Conservation (phyloP, 1,140 invertebrate species). For the Gryon sp. region DNA sequence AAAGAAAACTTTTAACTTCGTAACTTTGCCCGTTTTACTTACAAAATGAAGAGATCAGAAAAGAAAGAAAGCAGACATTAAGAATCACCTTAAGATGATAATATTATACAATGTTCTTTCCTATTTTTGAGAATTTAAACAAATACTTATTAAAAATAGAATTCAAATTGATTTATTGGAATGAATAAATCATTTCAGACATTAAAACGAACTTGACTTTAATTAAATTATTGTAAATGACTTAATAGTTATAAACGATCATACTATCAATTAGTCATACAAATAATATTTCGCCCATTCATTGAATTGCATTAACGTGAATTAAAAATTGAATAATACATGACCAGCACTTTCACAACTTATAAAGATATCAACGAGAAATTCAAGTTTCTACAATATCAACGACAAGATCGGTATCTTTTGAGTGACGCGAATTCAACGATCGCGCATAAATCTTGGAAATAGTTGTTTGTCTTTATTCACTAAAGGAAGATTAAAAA, state of each 20-base stretch:
- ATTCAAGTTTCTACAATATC: slow-evolving; percentile 35
- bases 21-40: no score
- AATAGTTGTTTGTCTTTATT: slow-evolving; percentile 43
- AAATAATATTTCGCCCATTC: slow-evolving; percentile 2
- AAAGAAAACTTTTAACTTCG: no score
- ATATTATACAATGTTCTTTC: no score
- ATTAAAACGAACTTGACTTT: no score
- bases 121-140: no score
- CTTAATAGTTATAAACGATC: background rate
- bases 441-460: slow-evolving; percentile 21
- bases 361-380: slow-evolving; percentile 33
- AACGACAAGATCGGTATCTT: slow-evolving; percentile 13
- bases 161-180: no score
- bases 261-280: background rate
- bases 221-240: no score
- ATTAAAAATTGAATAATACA: slow-evolving; percentile 30
- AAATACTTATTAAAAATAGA: background rate
- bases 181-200: no score
- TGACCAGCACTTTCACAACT: slow-evolving; percentile 31
- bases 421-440: slow-evolving; percentile 23
- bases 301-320: background rate
- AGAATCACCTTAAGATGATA: no score
- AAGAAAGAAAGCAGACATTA: no score
- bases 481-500: slow-evolving; percentile 20
- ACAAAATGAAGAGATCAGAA: no score